Evolutionary conservation across 35 echinoderm and acorn worm species (phyloP).

Genomic region (Apostichopus californicus): DNA sequence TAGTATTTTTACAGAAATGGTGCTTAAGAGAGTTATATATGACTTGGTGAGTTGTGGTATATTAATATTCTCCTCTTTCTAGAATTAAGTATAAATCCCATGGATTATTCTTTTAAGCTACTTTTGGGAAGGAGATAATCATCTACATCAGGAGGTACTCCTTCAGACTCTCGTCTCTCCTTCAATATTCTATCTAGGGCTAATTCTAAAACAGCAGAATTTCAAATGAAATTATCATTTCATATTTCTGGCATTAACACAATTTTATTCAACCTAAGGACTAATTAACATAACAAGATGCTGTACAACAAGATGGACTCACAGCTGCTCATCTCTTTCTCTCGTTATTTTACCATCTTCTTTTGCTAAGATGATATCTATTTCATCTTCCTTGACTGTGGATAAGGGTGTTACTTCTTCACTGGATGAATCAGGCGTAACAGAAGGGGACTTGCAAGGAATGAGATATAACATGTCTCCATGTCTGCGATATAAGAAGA

Average conservation of each 20-base stretch:
- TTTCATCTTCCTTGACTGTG: constrained; percentile 83
- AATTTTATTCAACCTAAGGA: neutral
- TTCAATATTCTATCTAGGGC: no score
- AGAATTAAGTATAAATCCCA: no score
- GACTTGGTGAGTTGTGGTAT: no score
- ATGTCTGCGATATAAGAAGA: constrained; percentile 65
- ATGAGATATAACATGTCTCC: constrained; percentile 93
- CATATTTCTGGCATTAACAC: neutral
- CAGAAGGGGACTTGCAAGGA: constrained; percentile 38
- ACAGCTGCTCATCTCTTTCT: constrained; percentile 92
- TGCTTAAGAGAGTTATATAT: no score
- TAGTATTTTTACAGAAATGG: no score
- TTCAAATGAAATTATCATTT: neutral
- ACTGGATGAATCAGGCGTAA: constrained; percentile 31
- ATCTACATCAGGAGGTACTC: no score
- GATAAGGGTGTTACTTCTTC: constrained; percentile 27
- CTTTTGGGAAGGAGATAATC: no score
- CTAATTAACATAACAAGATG: no score
- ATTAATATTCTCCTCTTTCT: no score
- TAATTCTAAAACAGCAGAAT: neutral
- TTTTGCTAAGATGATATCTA: constrained; percentile 81
- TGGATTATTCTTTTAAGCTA: no score
- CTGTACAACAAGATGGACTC: constrained; percentile 28
- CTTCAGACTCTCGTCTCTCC: no score
- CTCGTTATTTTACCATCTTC: constrained; percentile 91